phyloP scores from a whole-genome alignment of 2,797 vertebrate species.

The Delichon dasypus region DNA sequence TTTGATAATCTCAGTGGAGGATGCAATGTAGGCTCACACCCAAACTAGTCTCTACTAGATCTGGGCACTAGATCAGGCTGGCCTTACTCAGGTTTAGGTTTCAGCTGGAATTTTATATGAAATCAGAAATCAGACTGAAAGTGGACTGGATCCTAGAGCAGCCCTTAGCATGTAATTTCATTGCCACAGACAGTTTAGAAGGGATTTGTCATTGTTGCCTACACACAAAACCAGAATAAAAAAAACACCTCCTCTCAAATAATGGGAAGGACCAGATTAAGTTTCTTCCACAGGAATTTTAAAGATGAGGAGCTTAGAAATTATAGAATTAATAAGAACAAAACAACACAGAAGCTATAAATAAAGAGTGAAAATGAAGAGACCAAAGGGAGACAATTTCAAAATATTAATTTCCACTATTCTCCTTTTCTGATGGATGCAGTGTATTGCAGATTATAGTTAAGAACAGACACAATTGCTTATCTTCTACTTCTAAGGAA shows the following conservation, averaged over 20 bases:
- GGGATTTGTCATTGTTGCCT: not conserved
- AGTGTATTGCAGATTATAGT: not conserved
- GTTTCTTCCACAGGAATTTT: not conserved
- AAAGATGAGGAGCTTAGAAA: not conserved
- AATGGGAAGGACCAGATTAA: not conserved
- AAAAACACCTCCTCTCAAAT: not conserved
- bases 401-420: not conserved
- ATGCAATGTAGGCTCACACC: not conserved
- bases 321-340: not conserved
- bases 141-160: not conserved
- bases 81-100: not conserved
- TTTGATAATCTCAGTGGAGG: conserved; percentile 52
- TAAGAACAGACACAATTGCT: not conserved
- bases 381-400: not conserved
- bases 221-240: not conserved
- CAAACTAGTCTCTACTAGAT: not conserved
- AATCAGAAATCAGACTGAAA: not conserved
- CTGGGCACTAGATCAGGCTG: not conserved
- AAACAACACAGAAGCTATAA: not conserved
- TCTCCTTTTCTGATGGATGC: not conserved
- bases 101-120: not conserved
- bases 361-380: not conserved
- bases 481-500: not conserved
- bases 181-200: not conserved
- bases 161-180: not conserved